Conservation (phyloP, 1,140 invertebrate genomes). For the Magallana angulata region DNA sequence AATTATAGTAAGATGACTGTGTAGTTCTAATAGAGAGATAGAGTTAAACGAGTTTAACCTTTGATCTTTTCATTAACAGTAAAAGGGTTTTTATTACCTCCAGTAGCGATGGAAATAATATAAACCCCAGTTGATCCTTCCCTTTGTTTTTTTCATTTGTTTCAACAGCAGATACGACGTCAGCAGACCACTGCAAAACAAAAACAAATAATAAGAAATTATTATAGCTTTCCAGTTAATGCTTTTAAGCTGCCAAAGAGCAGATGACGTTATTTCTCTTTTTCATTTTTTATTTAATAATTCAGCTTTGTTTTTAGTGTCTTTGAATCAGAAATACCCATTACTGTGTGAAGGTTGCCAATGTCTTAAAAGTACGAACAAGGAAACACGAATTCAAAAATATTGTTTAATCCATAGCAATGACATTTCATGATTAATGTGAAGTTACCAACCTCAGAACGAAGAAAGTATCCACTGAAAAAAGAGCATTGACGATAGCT, state of each 20-base stretch:
- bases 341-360: too few species aligned
- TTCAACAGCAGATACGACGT: conserved; percentile 77
- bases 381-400: too few species aligned
- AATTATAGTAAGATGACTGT: too few species aligned
- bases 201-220: background rate
- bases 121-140: conserved; percentile 66
- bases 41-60: too few species aligned
- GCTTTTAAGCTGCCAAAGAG: background rate
- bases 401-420: too few species aligned
- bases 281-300: background rate
- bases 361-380: too few species aligned
- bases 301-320: too few species aligned
- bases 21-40: too few species aligned
- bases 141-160: conserved; percentile 74
- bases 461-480: conserved; percentile 94
- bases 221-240: too few species aligned
- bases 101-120: conserved; percentile 68
- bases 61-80: too few species aligned
- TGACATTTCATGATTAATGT: background rate
- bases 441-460: conserved; percentile 79
- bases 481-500: conserved; percentile 86
- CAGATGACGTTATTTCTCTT: background rate
- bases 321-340: too few species aligned
- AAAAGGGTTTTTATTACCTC: conserved; percentile 40
- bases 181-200: conserved; percentile 58